phyloP scores from a whole-genome alignment of 2,797 vertebrate species.

The Erpetoichthys calabaricus region DNA sequence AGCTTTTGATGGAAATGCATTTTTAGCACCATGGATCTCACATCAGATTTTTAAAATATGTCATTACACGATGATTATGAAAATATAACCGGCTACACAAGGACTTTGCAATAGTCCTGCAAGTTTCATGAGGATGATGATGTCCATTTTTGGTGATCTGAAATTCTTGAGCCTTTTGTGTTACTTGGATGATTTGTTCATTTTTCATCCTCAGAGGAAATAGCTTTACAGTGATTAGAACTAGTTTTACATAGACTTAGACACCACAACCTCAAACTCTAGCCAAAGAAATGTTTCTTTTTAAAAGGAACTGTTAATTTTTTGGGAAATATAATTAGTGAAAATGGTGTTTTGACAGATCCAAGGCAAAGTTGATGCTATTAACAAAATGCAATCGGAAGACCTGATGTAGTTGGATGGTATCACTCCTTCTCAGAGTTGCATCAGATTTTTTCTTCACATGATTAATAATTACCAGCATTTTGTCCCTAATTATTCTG shows the following conservation, averaged over 20 bases:
- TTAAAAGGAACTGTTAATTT: slow-evolving; percentile 12
- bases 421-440: slow-evolving; percentile 5
- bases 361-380: slow-evolving; percentile 10
- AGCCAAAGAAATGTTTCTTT: slow-evolving; percentile 15
- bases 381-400: neutral
- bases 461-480: slow-evolving; percentile 17
- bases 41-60: slow-evolving; percentile 1
- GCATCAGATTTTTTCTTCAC: slow-evolving; percentile 9
- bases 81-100: slow-evolving; percentile 9
- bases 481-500: slow-evolving; percentile 17
- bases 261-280: slow-evolving; percentile 13
- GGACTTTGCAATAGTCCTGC: slow-evolving; percentile 14
- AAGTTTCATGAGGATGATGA: slow-evolving; percentile 23
- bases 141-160: slow-evolving; percentile 17
- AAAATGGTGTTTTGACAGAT: slow-evolving; percentile 12
- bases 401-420: slow-evolving; percentile 16
- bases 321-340: slow-evolving; percentile 12
- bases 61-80: neutral
- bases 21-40: slow-evolving; percentile 1
- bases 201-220: slow-evolving; percentile 11
- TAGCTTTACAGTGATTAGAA: slow-evolving; percentile 7
- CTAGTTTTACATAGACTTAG: slow-evolving; percentile 13
- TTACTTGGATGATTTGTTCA: slow-evolving; percentile 15
- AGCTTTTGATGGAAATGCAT: neutral
- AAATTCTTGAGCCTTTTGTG: slow-evolving; percentile 15